Evolutionary conservation across 23 tunicate genomes (phyloP).

Genomic region (Halocynthia roretzi): DNA sequence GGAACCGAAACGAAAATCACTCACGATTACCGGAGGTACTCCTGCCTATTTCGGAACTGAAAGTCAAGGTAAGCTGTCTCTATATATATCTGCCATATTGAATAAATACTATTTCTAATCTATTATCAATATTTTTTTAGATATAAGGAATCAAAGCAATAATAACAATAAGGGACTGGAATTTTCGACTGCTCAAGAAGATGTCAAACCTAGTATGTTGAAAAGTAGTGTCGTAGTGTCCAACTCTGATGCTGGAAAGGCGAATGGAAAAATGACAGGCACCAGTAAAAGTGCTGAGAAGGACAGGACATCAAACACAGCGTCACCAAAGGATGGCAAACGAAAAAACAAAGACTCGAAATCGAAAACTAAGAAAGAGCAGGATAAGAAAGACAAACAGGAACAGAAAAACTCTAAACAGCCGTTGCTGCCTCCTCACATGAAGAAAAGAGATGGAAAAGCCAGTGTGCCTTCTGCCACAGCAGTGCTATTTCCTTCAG

Average conservation of each 20-base stretch:
- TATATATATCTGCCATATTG: not conserved
- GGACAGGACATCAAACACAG: not conserved
- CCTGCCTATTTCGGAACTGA: not conserved
- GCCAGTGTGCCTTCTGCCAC: constrained; percentile 19
- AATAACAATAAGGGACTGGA: constrained; percentile 14
- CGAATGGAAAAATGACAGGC: not conserved
- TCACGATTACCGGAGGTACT: constrained; percentile 49
- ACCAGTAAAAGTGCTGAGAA: not conserved
- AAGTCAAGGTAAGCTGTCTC: not conserved
- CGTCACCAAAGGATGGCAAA: too few species aligned
- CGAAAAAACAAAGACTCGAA: not conserved
- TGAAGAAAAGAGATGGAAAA: not conserved
- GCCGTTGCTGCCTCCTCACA: constrained; percentile 19
- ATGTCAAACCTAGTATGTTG: not conserved
- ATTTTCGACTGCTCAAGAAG: not conserved
- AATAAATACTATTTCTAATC: not conserved
- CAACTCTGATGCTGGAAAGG: not conserved
- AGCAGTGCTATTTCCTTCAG: constrained; percentile 19
- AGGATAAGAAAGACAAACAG: constrained; percentile 10
- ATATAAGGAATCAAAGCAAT: constrained; percentile 13
- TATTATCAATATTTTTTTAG: not conserved
- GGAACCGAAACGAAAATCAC: constrained; percentile 81
- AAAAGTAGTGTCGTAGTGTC: constrained; percentile 5
- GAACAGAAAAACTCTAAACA: constrained; percentile 6
- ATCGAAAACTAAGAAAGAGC: not conserved